These are phyloP conservation scores for Elymnias hypermnestra DNA, from an alignment of 1,140 invertebrate species.

Conservation along the genomic window DNA sequence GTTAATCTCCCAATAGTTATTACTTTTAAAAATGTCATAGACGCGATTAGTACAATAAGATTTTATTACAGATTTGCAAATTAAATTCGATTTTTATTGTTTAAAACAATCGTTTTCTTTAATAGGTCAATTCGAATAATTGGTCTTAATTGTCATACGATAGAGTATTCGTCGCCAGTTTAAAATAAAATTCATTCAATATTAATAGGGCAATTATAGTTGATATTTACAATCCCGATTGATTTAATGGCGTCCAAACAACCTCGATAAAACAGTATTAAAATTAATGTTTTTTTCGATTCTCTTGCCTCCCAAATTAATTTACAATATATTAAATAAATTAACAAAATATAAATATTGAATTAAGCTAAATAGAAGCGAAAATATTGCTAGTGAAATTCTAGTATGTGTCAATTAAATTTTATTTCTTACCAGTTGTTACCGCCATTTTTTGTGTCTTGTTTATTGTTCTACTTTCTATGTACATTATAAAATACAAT, in stretches of 20 bases:
- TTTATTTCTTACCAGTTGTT: too few species aligned
- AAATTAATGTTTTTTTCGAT: too few species aligned
- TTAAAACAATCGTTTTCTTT: neutral
- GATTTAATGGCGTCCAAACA: neutral
- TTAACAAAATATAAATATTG: too few species aligned
- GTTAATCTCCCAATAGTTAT: too few species aligned
- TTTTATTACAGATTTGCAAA: neutral
- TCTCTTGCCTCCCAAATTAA: too few species aligned
- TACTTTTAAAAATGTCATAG: neutral
- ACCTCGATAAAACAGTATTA: neutral
- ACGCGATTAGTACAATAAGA: neutral
- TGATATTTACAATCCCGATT: neutral
- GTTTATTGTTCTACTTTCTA: too few species aligned
- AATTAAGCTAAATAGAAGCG: too few species aligned
- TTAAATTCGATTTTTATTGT: neutral
- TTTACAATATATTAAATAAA: too few species aligned
- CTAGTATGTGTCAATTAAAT: too few species aligned
- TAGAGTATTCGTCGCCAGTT: neutral
- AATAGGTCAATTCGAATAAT: neutral
- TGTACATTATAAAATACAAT: too few species aligned
- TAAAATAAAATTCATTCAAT: slow-evolving; percentile 1
- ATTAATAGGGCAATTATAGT: slow-evolving; percentile 1
- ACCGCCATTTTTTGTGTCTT: too few species aligned
- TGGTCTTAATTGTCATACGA: neutral
- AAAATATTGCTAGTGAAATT: too few species aligned